Conservation (phyloP, 2,888 invertebrate genomes). For the Andrena praecox region DNA sequence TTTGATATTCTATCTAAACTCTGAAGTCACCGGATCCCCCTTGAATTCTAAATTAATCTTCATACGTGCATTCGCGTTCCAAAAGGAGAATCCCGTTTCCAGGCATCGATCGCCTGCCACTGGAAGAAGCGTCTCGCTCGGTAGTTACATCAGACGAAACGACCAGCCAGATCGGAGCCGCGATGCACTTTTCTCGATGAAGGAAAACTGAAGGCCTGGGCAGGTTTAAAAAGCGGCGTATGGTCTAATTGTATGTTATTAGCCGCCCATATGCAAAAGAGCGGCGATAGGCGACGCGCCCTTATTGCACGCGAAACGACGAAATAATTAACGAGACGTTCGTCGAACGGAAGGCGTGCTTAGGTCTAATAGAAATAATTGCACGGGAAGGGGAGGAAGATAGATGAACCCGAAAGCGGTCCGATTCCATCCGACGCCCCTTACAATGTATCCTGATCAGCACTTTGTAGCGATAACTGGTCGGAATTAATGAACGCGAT, state of each 20-base stretch:
- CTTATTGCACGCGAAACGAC: constrained; percentile 10
- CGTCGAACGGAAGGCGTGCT: constrained; percentile 16
- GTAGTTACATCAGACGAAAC: background rate
- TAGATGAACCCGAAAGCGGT: constrained; percentile 8
- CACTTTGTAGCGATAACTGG: constrained; percentile 18
- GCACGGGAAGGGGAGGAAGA: constrained; percentile 1
- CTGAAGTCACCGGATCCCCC: too few relatives aligned
- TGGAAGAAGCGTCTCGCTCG: background rate
- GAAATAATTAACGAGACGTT: constrained; percentile 24
- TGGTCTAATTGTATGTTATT: constrained; percentile 34
- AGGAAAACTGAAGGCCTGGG: constrained; percentile 4
- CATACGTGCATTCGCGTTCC: too few relatives aligned
- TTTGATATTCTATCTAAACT: too few relatives aligned
- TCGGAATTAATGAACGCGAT: constrained; percentile 25
- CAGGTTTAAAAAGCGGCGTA: background rate
- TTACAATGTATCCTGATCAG: constrained; percentile 28
- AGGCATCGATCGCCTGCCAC: too few relatives aligned
- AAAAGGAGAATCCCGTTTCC: too few relatives aligned
- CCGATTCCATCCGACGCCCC: background rate
- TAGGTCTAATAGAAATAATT: constrained; percentile 30
- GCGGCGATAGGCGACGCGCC: background rate
- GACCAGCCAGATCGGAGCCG: background rate
- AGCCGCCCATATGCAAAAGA: constrained; percentile 4
- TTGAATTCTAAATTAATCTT: too few relatives aligned
- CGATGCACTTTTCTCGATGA: constrained; percentile 10